Conservation (phyloP, 2,113 vertebrate genomes). For the Nymphicus hollandicus region DNA sequence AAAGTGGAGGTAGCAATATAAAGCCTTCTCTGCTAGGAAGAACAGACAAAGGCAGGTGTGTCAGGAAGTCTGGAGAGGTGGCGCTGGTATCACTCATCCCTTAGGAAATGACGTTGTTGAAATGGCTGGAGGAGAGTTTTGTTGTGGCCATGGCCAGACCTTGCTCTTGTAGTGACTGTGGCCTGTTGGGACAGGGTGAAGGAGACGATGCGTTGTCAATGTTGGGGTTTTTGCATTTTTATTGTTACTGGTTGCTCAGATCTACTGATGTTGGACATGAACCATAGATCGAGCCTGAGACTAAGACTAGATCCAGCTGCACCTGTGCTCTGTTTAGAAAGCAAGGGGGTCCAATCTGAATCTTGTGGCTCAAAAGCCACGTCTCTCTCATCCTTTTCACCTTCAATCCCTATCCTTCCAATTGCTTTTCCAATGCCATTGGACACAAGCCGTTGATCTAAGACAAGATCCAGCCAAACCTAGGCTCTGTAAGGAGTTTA, state of each 20-base stretch:
- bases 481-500: not conserved
- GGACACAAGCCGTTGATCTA: not conserved
- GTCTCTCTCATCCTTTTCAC: not conserved
- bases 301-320: not conserved
- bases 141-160: not conserved
- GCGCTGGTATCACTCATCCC: not conserved
- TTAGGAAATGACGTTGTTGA: not conserved
- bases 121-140: too few species aligned
- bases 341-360: not conserved
- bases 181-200: not conserved
- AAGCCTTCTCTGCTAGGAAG: not conserved
- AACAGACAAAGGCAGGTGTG: not conserved
- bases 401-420: not conserved
- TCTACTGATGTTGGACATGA: not conserved
- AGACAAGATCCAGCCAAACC: not conserved
- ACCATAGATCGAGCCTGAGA: not conserved
- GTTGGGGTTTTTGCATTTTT: not conserved
- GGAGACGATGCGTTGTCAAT: not conserved
- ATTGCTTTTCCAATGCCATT: not conserved
- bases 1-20: not conserved
- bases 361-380: not conserved
- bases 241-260: not conserved
- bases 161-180: not conserved
- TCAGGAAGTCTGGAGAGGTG: not conserved
- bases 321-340: not conserved